Evolutionary conservation across 2,113 vertebrate genomes (phyloP), one percentile per base, ranked within the genome.

Genomic region (Petrocephalus microphthalmus): DNA sequence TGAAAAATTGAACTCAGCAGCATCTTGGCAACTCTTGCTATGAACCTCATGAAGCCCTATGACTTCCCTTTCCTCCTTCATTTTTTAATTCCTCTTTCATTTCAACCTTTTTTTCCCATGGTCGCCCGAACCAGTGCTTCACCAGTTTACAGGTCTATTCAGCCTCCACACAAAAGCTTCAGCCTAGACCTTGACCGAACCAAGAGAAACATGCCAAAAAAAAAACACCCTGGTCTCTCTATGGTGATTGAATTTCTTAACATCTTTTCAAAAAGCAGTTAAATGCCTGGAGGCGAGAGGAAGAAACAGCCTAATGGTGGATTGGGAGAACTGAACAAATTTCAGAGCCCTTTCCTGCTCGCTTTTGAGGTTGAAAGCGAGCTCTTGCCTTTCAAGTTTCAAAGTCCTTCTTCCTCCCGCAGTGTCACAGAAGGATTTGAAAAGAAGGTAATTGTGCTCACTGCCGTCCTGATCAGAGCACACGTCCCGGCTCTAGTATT

Each of bases 221-320:
- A 93, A 92, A 94, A 91, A 92, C 87, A 94, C 92, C 88, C 95
- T 96, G 95, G 95, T 97, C 97, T 97, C 96, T 97, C 98, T 97
- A 97, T 99, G 98, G 98, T 99, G 98, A 99, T 98, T 99, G 98
- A 98, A 99, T 99, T 99, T 99, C 98, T 99, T 99, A 99, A 99
- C 98, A 99, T 99, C 98, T 99, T 99, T 99, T 99, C 98, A 99
- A 99, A 99, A 99, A 98, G 97, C 96, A 93, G 96, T 96, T 99
- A 98, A 99, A 99, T 99, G 98, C 98, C 98, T 98, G 97, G 96
- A 99, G 98, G 98, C 98, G 96, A 99, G 97, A 98, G 98, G 98
- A 99, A 99, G 98, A 99, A 99, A 99, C 97, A 98, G 98, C 97
- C 98, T 99, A 99, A 99, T 99, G 98, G 98, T 98, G 98, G 99